phyloP scores from a whole-genome alignment of 2,113 vertebrate species.

The Phaetusa simplex region DNA sequence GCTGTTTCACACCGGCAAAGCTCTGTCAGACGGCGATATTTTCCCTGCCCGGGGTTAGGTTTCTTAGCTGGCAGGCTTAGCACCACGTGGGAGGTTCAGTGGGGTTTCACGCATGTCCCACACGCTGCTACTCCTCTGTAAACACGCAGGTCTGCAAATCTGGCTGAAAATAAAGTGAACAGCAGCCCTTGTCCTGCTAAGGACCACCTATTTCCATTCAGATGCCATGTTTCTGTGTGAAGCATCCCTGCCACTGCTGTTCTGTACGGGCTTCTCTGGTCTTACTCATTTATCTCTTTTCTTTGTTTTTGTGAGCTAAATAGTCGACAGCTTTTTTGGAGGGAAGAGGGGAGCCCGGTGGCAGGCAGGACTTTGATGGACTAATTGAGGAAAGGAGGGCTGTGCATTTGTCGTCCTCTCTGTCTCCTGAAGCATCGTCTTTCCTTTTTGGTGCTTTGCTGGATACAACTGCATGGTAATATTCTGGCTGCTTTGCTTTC shows the following conservation, averaged over 20 bases:
- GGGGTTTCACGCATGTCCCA: neutral
- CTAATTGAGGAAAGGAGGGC: neutral
- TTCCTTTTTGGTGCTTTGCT: neutral
- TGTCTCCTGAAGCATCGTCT: neutral
- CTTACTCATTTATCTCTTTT: neutral
- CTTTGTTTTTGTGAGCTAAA: neutral
- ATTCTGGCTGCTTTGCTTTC: neutral
- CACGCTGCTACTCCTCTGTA: neutral
- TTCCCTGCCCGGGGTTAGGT: neutral
- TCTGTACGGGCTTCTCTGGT: neutral
- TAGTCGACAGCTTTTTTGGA: neutral
- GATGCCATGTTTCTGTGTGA: neutral
- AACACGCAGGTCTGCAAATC: neutral
- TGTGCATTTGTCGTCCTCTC: neutral
- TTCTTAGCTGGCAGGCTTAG: neutral
- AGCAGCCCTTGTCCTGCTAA: neutral
- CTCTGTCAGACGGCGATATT: neutral
- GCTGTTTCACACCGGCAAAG: neutral
- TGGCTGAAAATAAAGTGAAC: slow-evolving; percentile 8
- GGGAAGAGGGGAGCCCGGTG: neutral
- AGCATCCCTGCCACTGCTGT: rapidly evolving
- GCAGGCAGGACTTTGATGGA: neutral
- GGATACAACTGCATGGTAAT: neutral
- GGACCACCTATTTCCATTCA: neutral
- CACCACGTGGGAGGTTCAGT: neutral